Percentiles rank a stretch among this genome's conserved stretches.
phyloP scores from a whole-genome alignment of 2,113 vertebrate species.

The Acanthochromis polyacanthus region DNA sequence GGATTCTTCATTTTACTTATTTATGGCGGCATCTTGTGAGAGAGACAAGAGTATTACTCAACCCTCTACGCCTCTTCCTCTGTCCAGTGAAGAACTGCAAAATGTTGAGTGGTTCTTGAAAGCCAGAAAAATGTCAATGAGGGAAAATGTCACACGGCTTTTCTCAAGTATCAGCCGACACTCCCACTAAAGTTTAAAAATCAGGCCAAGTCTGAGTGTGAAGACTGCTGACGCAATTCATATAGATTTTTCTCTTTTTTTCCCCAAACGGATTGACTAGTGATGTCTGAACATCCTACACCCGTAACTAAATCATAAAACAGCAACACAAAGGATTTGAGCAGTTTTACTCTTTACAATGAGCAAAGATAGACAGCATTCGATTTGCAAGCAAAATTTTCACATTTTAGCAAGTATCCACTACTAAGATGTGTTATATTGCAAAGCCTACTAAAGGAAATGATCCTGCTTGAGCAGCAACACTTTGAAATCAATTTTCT shows the following conservation, averaged over 20 bases:
- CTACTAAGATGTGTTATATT: conserved; percentile 6
- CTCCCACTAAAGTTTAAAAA: conserved; percentile 9
- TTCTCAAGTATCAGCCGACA: conserved; percentile 50
- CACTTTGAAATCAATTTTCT: conserved; percentile 51
- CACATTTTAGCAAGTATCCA: neutral
- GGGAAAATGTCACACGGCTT: conserved; percentile 76
- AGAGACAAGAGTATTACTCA: conserved; percentile 72
- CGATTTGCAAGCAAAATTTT: neutral
- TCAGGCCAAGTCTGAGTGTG: conserved; percentile 4
- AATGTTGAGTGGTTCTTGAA: conserved; percentile 78
- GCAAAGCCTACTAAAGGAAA: conserved; percentile 41
- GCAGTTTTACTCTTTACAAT: too few relatives aligned
- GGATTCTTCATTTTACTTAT: conserved; percentile 82
- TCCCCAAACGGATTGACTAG: neutral
- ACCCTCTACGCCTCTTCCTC: conserved; percentile 33
- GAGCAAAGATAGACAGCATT: neutral
- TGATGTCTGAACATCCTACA: neutral
- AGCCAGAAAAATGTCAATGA: conserved; percentile 78
- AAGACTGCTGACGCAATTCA: conserved; percentile 27
- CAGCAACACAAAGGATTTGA: too few relatives aligned
- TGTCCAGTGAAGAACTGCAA: conserved; percentile 60
- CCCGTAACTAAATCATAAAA: neutral
- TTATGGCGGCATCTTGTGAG: conserved; percentile 74
- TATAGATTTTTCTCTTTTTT: conserved; percentile 23
- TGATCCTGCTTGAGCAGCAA: conserved; percentile 47